Evolutionary conservation across 2,113 vertebrate genomes (phyloP).

Genomic region (Ursus arctos): DNA sequence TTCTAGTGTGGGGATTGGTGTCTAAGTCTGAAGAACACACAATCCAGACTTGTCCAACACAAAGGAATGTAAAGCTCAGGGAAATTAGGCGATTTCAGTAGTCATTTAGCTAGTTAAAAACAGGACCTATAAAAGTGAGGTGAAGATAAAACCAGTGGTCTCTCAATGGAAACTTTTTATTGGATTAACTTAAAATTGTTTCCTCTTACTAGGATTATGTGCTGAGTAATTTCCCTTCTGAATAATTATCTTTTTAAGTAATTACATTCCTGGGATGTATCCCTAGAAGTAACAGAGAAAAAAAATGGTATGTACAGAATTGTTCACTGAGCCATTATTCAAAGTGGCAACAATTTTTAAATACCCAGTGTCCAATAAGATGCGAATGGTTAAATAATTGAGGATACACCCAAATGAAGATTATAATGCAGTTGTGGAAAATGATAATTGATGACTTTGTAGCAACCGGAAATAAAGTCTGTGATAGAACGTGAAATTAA

Average conservation of each 20-base stretch:
- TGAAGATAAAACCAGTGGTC: neutral
- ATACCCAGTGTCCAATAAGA: neutral
- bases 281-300: constrained; percentile 33
- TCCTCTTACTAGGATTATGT: constrained; percentile 47
- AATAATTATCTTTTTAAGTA: constrained; percentile 42
- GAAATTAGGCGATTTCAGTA: constrained; percentile 4
- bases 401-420: neutral
- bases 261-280: neutral
- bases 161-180: constrained; percentile 27
- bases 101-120: neutral
- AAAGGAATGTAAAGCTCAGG: neutral
- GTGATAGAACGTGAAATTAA: neutral
- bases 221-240: constrained; percentile 32
- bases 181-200: neutral
- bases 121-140: neutral
- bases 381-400: constrained; percentile 35
- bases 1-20: neutral
- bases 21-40: neutral
- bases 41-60: neutral
- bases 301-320: neutral
- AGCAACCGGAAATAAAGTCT: neutral
- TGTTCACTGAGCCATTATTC: constrained; percentile 46
- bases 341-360: constrained; percentile 53
- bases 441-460: neutral
- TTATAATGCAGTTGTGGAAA: constrained; percentile 43